Base-by-base conservation (phyloP, 2,888 invertebrate genomes). In the Bibio marci region DNA sequence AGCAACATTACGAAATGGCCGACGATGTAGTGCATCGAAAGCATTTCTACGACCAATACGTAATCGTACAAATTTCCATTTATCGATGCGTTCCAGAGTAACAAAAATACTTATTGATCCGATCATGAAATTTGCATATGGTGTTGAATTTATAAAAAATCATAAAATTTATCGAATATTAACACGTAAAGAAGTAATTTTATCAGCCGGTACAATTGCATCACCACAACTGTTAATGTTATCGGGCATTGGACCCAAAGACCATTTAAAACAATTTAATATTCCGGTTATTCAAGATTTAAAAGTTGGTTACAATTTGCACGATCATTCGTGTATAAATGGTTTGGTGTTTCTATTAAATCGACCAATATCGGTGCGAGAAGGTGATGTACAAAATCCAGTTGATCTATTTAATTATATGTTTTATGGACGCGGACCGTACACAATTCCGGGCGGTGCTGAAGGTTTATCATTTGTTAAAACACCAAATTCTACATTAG, bases 221-320 rank as follows among this genome's bases (percentile, higher is more conserved):
- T 81, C 85, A 3, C 86, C 91, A 0, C 88, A 90, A 53, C 57
- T 91, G 5, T 58, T 91, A 35, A 80, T 88, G 82, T 56, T 90
- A 11, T 87, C 87, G 0, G 90, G 90, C 11, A 64, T 88, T 19
- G 83, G 83, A 0, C 81, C 82, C 0, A 58, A 54, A 22, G 62
- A 70, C 1, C 73, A 80, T 50, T 59, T 83, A 7, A 50, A 58
- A 19, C 60, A 69, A 28, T 51, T 73, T 7, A 66, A 67, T 3
- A 79, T 87, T 37, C 56, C 66, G 0, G 67, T 76, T 2, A 51
- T 81, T 27, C 66, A 71, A 44, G 70, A 86, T 53, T 64, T 82
- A 2, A 76, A 73, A 2, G 86, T 87, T 0, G 87, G 87, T 7
- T 71, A 73, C 50, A 86, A 87, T 58, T 66, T 87, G 1, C 85